A percentile compares a stretch with the other conserved stretches of the same genome.
Conservation (phyloP, 2,797 vertebrate species). For the Urophycis tenuis region DNA sequence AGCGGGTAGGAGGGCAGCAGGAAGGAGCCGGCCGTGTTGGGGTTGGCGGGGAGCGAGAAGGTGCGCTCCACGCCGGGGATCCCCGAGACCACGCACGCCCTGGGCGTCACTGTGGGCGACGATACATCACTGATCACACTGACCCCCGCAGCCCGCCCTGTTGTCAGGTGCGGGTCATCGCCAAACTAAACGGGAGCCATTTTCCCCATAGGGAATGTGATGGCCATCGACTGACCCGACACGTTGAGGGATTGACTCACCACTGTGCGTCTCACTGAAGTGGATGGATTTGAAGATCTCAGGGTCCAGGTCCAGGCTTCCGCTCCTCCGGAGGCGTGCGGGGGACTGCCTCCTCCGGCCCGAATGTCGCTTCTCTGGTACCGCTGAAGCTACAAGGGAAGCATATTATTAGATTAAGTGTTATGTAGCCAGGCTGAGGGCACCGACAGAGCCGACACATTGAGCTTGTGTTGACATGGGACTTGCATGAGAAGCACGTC, state of each 20-base stretch:
- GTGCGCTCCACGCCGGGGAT: conserved; percentile 70
- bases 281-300: conserved; percentile 69
- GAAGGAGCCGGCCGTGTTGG: conserved; percentile 65
- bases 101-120: conserved; percentile 56
- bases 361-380: conserved; percentile 62
- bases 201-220: background rate
- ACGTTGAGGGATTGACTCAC: conserved; percentile 46
- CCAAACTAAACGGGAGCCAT: background rate
- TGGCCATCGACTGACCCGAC: background rate
- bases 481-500: background rate
- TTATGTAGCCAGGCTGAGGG: background rate
- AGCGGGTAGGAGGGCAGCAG: conserved; percentile 80
- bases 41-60: conserved; percentile 60
- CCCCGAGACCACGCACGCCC: conserved; percentile 62
- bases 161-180: background rate
- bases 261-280: conserved; percentile 52
- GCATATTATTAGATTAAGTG: conserved; percentile 2
- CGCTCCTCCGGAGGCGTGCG: conserved; percentile 66
- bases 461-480: background rate
- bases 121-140: background rate
- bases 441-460: background rate
- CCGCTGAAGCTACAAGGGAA: conserved; percentile 47
- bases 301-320: conserved; percentile 79
- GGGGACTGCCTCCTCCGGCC: conserved; percentile 64
- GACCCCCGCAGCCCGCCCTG: too few relatives aligned